Conservation (phyloP, 2,888 invertebrate genomes). For the Camptogramma bilineatum region DNA sequence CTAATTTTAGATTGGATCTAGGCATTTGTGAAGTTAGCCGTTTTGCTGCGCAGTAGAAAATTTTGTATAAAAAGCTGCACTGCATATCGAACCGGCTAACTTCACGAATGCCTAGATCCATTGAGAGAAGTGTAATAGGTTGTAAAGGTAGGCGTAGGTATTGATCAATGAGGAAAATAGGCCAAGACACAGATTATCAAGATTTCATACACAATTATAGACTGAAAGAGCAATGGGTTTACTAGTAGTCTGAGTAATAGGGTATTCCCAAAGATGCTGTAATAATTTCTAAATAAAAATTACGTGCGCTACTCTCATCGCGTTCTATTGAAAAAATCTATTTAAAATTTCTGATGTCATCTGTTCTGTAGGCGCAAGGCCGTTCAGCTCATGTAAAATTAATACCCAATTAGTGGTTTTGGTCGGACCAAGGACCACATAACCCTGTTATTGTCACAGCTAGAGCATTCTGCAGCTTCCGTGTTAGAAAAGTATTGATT, state of each 20-base stretch:
- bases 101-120: no score
- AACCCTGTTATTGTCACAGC: conserved; percentile 10
- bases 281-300: conserved; percentile 34
- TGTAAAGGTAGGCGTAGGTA: background rate
- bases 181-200: background rate
- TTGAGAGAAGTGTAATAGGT: no score
- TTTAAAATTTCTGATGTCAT: conserved; percentile 82
- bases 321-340: conserved; percentile 68
- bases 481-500: conserved; percentile 22
- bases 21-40: no score
- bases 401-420: conserved; percentile 47
- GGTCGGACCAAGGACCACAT: conserved; percentile 34
- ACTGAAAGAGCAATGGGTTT: background rate
- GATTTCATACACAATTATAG: background rate
- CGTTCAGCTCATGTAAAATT: conserved; percentile 53
- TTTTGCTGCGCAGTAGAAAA: no score
- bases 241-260: background rate
- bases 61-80: no score
- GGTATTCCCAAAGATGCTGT: conserved; percentile 23
- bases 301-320: conserved; percentile 41
- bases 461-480: conserved; percentile 12
- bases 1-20: no score
- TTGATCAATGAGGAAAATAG: conserved; percentile 5
- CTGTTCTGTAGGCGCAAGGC: conserved; percentile 77
- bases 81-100: no score